A percentile compares a stretch with the other conserved stretches of the same genome.
These are phyloP conservation scores for Uria lomvia DNA, from an alignment of 2,113 vertebrate genomes.

Conservation along the genomic window DNA sequence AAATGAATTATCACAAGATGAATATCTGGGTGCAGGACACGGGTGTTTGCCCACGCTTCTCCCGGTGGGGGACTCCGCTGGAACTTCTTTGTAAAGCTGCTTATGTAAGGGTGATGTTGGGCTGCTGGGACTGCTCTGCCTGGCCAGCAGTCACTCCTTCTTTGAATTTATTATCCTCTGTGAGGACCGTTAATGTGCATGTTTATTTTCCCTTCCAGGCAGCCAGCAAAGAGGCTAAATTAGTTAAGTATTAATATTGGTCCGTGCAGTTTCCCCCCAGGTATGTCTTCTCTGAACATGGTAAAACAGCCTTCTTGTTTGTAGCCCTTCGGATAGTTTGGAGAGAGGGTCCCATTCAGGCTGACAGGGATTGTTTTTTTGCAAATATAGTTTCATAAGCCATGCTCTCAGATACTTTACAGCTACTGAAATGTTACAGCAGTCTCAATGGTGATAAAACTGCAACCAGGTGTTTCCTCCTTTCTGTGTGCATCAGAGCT, in stretches of 20 bases:
- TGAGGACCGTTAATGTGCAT: neutral
- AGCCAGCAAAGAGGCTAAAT: neutral
- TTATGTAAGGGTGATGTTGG: rapidly evolving
- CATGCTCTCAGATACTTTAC: rapidly evolving
- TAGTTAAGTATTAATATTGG: too few relatives aligned
- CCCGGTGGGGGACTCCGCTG: neutral
- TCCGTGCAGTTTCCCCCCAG: neutral
- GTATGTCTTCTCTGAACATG: rapidly evolving
- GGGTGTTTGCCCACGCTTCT: rapidly evolving
- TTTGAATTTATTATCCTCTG: neutral
- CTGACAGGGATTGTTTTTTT: neutral
- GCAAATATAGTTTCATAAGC: rapidly evolving
- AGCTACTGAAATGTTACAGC: neutral
- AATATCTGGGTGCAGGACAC: neutral
- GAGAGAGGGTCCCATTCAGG: rapidly evolving
- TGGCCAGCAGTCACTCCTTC: neutral
- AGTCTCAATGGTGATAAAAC: neutral
- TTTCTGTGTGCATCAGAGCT: neutral
- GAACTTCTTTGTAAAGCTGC: neutral
- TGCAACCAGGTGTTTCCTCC: neutral
- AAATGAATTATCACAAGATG: neutral
- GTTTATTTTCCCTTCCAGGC: neutral
- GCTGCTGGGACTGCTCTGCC: neutral
- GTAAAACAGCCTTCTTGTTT: neutral
- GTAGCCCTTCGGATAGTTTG: neutral